Conservation (phyloP, 2,797 vertebrate species). For the Sebastes baramenuke region DNA sequence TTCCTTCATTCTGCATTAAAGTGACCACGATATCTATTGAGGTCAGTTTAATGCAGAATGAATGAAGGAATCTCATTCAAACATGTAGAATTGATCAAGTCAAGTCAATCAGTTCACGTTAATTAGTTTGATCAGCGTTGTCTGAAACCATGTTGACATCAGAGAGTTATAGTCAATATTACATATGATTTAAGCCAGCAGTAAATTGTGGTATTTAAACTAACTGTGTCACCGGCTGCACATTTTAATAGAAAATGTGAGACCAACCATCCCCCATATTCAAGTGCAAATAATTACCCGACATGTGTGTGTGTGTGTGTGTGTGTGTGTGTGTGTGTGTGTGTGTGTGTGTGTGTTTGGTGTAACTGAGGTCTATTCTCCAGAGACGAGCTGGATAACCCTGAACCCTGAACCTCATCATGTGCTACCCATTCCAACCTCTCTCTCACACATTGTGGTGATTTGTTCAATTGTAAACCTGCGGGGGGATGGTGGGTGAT, state of each 20-base stretch:
- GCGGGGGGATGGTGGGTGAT: neutral
- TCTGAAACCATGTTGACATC: neutral
- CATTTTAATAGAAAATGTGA: neutral
- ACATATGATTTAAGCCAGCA: neutral
- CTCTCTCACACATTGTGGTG: neutral
- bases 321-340: fast-evolving
- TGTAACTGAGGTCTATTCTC: neutral
- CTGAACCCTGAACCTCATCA: constrained; percentile 23
- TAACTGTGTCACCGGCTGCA: neutral
- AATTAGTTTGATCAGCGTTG: neutral
- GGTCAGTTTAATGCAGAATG: too few relatives aligned
- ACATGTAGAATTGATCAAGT: too few relatives aligned
- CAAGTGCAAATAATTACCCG: neutral
- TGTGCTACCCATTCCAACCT: neutral
- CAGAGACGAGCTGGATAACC: constrained; percentile 4
- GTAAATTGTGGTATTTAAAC: too few relatives aligned
- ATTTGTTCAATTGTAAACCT: neutral
- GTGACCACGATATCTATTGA: neutral
- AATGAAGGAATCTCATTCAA: too few relatives aligned
- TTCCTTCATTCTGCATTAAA: too few relatives aligned
- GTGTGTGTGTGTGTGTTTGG: neutral
- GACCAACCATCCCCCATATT: neutral
- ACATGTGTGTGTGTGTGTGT: neutral
- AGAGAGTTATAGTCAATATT: neutral
- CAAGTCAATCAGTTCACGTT: too few relatives aligned